Evolutionary conservation across 1,140 invertebrate species (phyloP).

Genomic region (Bombus sylvicola): DNA sequence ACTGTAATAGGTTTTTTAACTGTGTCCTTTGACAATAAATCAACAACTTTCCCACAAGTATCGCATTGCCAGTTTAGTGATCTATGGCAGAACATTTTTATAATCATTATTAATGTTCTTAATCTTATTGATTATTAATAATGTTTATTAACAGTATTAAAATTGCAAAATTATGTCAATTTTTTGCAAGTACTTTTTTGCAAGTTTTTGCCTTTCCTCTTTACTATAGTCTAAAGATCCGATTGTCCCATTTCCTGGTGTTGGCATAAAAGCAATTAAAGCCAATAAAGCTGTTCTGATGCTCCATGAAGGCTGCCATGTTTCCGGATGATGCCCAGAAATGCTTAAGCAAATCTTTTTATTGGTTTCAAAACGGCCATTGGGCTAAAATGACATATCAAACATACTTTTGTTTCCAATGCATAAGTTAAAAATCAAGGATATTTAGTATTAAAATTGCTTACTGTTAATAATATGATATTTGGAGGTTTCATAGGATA

Average conservation of each 20-base stretch:
- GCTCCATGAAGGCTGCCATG: slow-evolving; percentile 98
- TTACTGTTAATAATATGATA: slow-evolving; percentile 95
- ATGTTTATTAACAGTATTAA: neutral
- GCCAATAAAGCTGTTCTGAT: slow-evolving; percentile 96
- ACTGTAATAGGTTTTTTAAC: slow-evolving; percentile 78
- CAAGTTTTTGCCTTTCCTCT: slow-evolving; percentile 92
- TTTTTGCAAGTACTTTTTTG: slow-evolving; percentile 86
- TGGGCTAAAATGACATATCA: slow-evolving; percentile 86
- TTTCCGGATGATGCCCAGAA: slow-evolving; percentile 98
- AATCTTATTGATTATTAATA: neutral
- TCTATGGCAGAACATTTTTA: slow-evolving; percentile 63
- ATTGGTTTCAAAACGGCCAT: slow-evolving; percentile 96
- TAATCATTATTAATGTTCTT: neutral
- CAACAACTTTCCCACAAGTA: slow-evolving; percentile 77
- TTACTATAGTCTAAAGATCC: slow-evolving; percentile 94
- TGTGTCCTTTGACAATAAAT: slow-evolving; percentile 77
- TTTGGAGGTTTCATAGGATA: slow-evolving; percentile 99
- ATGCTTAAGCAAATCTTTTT: slow-evolving; percentile 98
- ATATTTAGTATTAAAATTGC: slow-evolving; percentile 47
- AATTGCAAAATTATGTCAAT: neutral
- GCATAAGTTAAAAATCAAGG: neutral
- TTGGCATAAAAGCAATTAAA: slow-evolving; percentile 97
- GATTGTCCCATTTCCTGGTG: slow-evolving; percentile 93
- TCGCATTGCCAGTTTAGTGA: slow-evolving; percentile 80
- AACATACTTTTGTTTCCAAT: neutral